These are phyloP conservation scores for Hyposoter didymator DNA, from an alignment of 2,888 invertebrate genomes.

Conservation along the genomic window DNA sequence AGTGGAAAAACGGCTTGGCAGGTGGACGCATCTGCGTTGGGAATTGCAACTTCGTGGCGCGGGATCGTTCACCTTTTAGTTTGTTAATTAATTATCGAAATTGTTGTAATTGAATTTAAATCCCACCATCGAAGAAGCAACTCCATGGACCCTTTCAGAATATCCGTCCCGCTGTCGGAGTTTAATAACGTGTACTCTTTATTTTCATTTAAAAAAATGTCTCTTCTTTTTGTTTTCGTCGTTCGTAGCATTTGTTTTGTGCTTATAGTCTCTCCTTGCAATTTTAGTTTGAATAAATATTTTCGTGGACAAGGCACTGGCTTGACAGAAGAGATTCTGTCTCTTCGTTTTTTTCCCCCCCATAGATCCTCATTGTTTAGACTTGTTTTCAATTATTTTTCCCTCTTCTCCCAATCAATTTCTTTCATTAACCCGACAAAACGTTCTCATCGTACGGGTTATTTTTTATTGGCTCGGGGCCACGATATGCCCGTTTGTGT, in stretches of 20 bases:
- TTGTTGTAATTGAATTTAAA: neutral
- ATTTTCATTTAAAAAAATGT: conserved; percentile 33
- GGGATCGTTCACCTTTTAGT: conserved; percentile 11
- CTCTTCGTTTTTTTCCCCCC: conserved; percentile 62
- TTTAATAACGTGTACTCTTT: conserved; percentile 65
- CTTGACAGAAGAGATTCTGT: conserved; percentile 74
- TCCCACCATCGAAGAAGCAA: conserved; percentile 72
- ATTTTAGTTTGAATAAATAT: conserved; percentile 77
- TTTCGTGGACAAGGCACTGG: conserved; percentile 83
- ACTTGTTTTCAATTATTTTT: neutral
- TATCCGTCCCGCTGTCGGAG: conserved; percentile 77
- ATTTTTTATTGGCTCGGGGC: neutral
- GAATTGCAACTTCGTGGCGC: conserved; percentile 74
- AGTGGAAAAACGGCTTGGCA: conserved; percentile 75
- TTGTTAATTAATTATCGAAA: neutral
- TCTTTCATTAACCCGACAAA: neutral
- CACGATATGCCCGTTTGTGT: neutral
- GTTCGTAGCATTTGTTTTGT: conserved; percentile 33
- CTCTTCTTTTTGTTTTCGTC: conserved; percentile 55
- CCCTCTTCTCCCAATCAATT: neutral
- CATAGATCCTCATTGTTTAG: conserved; percentile 60
- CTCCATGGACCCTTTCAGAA: conserved; percentile 79
- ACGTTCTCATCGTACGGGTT: neutral
- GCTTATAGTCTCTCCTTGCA: conserved; percentile 6
- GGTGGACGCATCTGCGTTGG: conserved; percentile 75